These are phyloP conservation scores for Dryomyza anilis DNA, from an alignment of 2,888 invertebrate species.

Conservation along the genomic window DNA sequence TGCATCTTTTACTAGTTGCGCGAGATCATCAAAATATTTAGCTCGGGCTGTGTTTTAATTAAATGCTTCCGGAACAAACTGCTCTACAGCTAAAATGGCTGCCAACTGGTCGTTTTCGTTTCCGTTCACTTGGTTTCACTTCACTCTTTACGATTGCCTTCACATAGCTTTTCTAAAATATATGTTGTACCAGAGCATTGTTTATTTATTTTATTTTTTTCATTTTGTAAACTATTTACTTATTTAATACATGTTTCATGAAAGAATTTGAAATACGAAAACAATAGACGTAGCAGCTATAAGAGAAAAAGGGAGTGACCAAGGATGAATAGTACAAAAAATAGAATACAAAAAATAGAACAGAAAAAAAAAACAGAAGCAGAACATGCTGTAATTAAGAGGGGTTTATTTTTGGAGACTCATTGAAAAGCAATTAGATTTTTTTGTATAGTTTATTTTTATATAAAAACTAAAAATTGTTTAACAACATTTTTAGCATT, in stretches of 20 bases:
- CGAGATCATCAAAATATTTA: slow-evolving; percentile 4
- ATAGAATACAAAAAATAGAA: background rate
- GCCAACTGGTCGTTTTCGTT: background rate
- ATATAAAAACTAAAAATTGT: no score
- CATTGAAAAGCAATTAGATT: slow-evolving; percentile 9
- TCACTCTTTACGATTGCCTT: background rate
- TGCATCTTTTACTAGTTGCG: no score
- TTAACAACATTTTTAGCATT: no score
- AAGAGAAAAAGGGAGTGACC: background rate
- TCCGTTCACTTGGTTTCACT: background rate
- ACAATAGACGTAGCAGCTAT: no score
- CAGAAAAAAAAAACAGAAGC: background rate
- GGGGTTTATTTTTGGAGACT: slow-evolving; percentile 1
- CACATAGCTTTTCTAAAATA: background rate
- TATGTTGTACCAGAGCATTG: background rate
- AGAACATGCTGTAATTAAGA: slow-evolving; percentile 3
- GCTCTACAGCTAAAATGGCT: background rate
- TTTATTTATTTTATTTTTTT: background rate
- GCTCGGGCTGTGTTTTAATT: slow-evolving; percentile 2
- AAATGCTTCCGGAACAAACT: slow-evolving; percentile 9
- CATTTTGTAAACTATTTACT: background rate
- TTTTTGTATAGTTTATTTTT: background rate
- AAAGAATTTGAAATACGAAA: no score
- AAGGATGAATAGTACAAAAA: background rate
- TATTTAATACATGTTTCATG: no score